These are phyloP conservation scores for Tamandua tetradactyla DNA, from an alignment of 2,797 vertebrate species.

Conservation along the genomic window DNA sequence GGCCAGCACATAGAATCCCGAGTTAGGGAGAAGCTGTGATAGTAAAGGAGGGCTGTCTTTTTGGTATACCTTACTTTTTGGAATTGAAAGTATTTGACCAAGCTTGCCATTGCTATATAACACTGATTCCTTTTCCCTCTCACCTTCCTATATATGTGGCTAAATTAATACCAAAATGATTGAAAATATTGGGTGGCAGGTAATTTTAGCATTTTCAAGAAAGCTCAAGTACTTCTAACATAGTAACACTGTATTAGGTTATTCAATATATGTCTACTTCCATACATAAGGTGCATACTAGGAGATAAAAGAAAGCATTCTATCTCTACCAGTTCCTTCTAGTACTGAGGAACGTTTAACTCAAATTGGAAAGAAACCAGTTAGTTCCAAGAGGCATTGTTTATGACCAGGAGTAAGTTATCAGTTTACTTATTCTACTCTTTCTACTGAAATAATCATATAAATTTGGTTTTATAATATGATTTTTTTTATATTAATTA, in stretches of 20 bases:
- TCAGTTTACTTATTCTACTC: background rate
- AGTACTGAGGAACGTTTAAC: background rate
- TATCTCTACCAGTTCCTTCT: background rate
- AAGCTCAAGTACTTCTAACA: slow-evolving; percentile 1
- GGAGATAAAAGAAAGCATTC: slow-evolving; percentile 3
- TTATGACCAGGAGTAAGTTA: background rate
- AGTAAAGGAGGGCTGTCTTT: background rate
- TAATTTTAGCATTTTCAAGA: slow-evolving; percentile 16
- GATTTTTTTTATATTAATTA: too few species aligned
- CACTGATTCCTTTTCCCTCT: background rate
- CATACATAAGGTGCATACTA: background rate
- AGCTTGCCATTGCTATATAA: background rate
- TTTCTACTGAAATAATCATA: slow-evolving; percentile 28
- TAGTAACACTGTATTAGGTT: slow-evolving; percentile 4
- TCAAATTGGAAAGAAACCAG: background rate
- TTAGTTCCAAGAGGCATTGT: background rate
- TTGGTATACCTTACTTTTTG: background rate
- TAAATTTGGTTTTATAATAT: slow-evolving; percentile 4
- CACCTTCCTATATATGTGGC: background rate
- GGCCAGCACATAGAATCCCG: background rate
- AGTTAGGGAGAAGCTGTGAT: background rate
- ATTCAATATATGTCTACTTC: background rate
- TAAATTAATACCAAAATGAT: slow-evolving; percentile 10
- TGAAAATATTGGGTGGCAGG: background rate
- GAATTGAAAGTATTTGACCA: background rate